These are phyloP conservation scores for Tiliqua scincoides DNA, from an alignment of 2,113 vertebrate genomes.

Conservation along the genomic window DNA sequence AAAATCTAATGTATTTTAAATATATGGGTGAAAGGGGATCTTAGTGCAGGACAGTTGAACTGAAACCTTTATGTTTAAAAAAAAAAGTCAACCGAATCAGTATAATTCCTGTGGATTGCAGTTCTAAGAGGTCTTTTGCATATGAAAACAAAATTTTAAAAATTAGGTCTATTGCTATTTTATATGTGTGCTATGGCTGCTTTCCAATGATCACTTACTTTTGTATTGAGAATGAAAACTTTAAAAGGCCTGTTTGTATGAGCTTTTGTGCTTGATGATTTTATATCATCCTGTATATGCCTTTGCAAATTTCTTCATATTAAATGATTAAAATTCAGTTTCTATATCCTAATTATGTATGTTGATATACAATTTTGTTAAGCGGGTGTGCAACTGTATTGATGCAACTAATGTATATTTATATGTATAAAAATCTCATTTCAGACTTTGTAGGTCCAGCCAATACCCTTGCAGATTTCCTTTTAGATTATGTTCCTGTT, in stretches of 20 bases:
- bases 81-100: neutral
- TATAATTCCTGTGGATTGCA: neutral
- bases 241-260: constrained; percentile 29
- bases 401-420: constrained; percentile 35
- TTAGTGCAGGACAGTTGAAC: neutral
- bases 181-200: neutral
- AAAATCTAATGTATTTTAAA: constrained; percentile 39
- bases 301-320: neutral
- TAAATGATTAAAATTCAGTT: neutral
- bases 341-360: neutral
- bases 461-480: neutral
- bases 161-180: neutral
- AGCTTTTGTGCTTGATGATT: constrained; percentile 6
- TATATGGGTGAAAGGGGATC: constrained; percentile 16
- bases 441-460: neutral
- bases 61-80: constrained; percentile 1
- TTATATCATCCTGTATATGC: neutral
- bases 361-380: neutral
- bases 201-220: constrained; percentile 23
- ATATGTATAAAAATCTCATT: neutral
- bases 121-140: neutral
- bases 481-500: neutral
- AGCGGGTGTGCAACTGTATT: constrained; percentile 1
- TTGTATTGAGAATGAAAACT: constrained; percentile 15
- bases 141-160: neutral